A percentile compares a stretch with the other conserved stretches of the same genome.
Evolutionary conservation across 2,797 vertebrate species (phyloP).

Genomic region (Gallirallus australis): DNA sequence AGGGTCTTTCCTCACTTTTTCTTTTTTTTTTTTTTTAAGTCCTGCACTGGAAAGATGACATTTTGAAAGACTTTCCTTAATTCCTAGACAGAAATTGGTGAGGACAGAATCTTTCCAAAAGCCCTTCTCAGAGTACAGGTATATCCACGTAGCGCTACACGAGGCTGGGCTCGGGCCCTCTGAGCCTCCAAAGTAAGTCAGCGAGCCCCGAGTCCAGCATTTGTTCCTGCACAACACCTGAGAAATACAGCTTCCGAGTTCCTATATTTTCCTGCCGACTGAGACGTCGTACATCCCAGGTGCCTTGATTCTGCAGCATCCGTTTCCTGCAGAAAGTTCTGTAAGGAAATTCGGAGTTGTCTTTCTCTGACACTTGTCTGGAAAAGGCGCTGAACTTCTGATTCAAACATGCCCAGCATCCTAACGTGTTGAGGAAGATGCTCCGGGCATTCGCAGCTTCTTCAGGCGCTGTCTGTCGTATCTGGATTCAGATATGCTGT

Average conservation of each 20-base stretch:
- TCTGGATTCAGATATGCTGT: not conserved
- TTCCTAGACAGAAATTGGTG: not conserved
- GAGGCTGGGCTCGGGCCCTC: not conserved
- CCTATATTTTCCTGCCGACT: not conserved
- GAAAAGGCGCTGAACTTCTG: not conserved
- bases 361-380: not conserved
- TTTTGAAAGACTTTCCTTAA: not conserved
- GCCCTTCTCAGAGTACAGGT: not conserved
- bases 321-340: not conserved
- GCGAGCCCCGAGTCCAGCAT: not conserved
- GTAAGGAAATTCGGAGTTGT: not conserved
- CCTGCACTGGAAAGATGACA: not conserved
- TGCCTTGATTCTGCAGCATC: not conserved
- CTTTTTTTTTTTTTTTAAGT: not conserved
- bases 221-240: not conserved
- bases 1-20: not conserved
- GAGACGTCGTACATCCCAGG: not conserved
- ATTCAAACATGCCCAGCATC: not conserved
- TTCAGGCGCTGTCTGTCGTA: not conserved
- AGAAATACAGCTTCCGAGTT: not conserved
- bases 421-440: not conserved
- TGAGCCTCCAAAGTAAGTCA: not conserved
- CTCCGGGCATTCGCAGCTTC: not conserved
- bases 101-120: not conserved
- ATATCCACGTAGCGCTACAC: not conserved